Percentiles rank a stretch among this genome's conserved stretches.
phyloP scores from a whole-genome alignment of 2,797 vertebrate genomes.

The Vespertilio murinus region DNA sequence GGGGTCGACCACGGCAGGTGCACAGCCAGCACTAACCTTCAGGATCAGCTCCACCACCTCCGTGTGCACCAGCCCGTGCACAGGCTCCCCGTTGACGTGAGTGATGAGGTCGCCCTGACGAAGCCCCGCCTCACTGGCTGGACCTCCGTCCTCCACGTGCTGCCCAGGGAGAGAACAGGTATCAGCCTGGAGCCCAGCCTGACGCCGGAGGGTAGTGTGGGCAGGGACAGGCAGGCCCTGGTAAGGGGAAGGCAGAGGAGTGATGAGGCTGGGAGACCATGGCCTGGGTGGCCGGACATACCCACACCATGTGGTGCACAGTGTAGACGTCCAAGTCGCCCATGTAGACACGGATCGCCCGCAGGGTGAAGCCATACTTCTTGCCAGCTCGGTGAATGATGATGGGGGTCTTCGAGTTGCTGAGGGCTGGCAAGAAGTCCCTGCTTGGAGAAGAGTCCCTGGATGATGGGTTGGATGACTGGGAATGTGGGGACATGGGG shows the following conservation, averaged over 20 bases:
- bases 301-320: constrained; percentile 99
- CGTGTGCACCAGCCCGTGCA: constrained; percentile 96
- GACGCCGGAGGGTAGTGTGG: background rate
- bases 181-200: constrained; percentile 43
- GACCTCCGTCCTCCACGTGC: constrained; percentile 94
- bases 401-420: constrained; percentile 90
- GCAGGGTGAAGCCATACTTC: constrained; percentile 97
- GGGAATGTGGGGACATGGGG: constrained; percentile 97
- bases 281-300: constrained; percentile 84
- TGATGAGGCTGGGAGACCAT: background rate
- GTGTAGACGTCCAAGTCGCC: constrained; percentile 96
- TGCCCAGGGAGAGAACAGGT: constrained; percentile 79
- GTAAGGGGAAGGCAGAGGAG: background rate
- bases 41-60: constrained; percentile 98
- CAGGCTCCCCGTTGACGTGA: constrained; percentile 95
- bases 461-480: constrained; percentile 97
- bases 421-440: constrained; percentile 92
- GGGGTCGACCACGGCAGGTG: background rate
- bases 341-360: constrained; percentile 98
- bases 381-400: constrained; percentile 94
- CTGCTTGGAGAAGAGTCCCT: constrained; percentile 97
- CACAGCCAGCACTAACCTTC: constrained; percentile 87
- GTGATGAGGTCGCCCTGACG: constrained; percentile 97
- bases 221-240: background rate
- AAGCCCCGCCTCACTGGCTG: constrained; percentile 93